Evolutionary conservation across 64 coral and sea anemone genomes (phyloP), one percentile per base, ranked within the genome.

Genomic region (Anthopleura sola): DNA sequence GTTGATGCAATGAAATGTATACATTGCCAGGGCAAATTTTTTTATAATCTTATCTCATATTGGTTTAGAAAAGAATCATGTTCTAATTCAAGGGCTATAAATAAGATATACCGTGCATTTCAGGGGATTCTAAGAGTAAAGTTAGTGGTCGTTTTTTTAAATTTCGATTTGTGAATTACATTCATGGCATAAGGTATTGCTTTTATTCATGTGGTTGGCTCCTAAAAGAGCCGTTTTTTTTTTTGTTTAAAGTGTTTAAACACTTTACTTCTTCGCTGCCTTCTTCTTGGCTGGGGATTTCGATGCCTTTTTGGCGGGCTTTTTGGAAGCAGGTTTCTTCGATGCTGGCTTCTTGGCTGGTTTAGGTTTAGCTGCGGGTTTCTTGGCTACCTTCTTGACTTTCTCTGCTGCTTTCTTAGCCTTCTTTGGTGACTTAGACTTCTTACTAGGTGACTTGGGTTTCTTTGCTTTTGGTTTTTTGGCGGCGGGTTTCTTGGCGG

Each of bases 181-280:
- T 58, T 62, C 58, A 24, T n/a, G 31, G 66, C 66, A 71, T 79
- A 79, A 21, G 39, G 5, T 38, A 79, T 79, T 79, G 76, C 38
- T 79, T 79, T 79, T 26, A 34, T 44, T 48, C 38, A 79, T 79
- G 39, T 79, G 34, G 76, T 26, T 79, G 76, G 76, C 37, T 79
- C 76, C 76, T 79, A 79, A 79, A 48, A 79, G 76, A 79, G 37
- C 76, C 76, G 76, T 79, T 79, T 79, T 79, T 37, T 79, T 79
- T 79, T 79, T 16, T 79, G n/a, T 20, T 77, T 38, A n/a, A 44
- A 48, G 44, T 7, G 36, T 20, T 21, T 10, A 13, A 79, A 44
- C 76, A 79, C 76, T 79, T 47, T 13, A 79, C 76, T 79, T 79
- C 76, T 79, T 79, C 5, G 76, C 34, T 7, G 37, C 3, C 38